Percentiles rank a stretch among this genome's conserved stretches.
Evolutionary conservation across 2,888 invertebrate genomes (phyloP).

Genomic region (Thymelicus sylvestris): DNA sequence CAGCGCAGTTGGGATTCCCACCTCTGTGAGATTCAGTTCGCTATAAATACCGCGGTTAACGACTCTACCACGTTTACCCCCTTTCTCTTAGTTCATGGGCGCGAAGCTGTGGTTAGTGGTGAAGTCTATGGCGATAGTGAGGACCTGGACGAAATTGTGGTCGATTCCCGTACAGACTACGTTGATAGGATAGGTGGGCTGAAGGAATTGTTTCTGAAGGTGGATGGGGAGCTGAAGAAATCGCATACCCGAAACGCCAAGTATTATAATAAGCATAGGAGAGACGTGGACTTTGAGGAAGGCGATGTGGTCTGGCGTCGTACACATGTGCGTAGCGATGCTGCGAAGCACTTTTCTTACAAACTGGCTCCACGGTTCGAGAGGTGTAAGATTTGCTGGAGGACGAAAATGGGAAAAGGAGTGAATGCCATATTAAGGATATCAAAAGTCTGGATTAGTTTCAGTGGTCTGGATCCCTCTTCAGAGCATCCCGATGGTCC

Average conservation of each 20-base stretch:
- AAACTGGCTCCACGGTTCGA: not conserved
- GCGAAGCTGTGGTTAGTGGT: slow-evolving; percentile 1
- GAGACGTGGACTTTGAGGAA: too few relatives aligned
- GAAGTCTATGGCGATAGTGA: not conserved
- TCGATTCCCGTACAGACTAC: not conserved
- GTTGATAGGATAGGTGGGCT: not conserved
- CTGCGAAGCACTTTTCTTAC: not conserved
- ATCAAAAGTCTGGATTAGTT: not conserved
- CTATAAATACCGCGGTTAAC: slow-evolving; percentile 12
- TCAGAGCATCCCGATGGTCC: too few relatives aligned
- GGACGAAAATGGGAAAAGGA: not conserved
- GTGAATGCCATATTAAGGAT: too few relatives aligned
- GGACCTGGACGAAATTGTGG: not conserved
- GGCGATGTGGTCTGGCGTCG: too few relatives aligned
- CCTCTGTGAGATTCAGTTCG: slow-evolving; percentile 13
- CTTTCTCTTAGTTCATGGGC: slow-evolving; percentile 3
- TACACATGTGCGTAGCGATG: not conserved
- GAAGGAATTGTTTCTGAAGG: not conserved
- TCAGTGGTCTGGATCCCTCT: too few relatives aligned
- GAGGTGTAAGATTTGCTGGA: not conserved
- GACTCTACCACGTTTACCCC: slow-evolving; percentile 3
- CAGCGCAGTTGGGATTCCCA: slow-evolving; percentile 12
- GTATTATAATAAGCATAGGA: too few relatives aligned
- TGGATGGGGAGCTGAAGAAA: not conserved
- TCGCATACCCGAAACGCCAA: not conserved